Evolutionary conservation across 1,140 invertebrate genomes (phyloP), one percentile per base, ranked within the genome.

Genomic region (Chymomyza costata): DNA sequence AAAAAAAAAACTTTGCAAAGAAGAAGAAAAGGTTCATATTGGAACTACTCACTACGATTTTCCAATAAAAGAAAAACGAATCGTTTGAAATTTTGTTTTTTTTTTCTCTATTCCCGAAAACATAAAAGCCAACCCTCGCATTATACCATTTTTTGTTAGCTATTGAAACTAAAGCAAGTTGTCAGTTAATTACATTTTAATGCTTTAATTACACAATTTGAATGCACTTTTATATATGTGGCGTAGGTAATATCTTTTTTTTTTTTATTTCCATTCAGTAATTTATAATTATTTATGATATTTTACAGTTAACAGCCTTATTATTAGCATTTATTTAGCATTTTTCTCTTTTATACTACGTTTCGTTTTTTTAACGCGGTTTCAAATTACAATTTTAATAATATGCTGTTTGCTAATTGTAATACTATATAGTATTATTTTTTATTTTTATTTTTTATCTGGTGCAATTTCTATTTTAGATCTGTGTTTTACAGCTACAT

Each of bases 241-340:
- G n/a, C n/a, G n/a, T n/a, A n/a, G n/a, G n/a, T n/a, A n/a, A 18
- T 50, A 14, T 41, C 37, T 18, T 68, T 54, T 53, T 58, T 49
- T 38, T 30, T 46, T 50, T 56, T 35, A 17, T 25, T 52, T 32
- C 16, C n/a, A 30, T 30, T 30, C 47, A 38, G n/a, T 56, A 45
- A 65, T 70, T 54, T 63, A 70, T 66, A 10, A 8, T 3, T 64
- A 66, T 80, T 78, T 80, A 80, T 80, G 74, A 73, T 80, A 80
- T 80, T 81, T 81, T 84, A 84, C 76, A 84, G 78, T 80, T 83
- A 83, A 84, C 82, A 83, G 82, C 82, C 76, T 82, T 84, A 84
- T 82, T 70, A 82, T 83, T 82, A 82, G 82, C 76, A 82, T 74
- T 74, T 74, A 55, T 43, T 50, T 71, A 49, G 68, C 68, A 28